Evolutionary conservation across 2,797 vertebrate genomes (phyloP).

Genomic region (Todus mexicanus): DNA sequence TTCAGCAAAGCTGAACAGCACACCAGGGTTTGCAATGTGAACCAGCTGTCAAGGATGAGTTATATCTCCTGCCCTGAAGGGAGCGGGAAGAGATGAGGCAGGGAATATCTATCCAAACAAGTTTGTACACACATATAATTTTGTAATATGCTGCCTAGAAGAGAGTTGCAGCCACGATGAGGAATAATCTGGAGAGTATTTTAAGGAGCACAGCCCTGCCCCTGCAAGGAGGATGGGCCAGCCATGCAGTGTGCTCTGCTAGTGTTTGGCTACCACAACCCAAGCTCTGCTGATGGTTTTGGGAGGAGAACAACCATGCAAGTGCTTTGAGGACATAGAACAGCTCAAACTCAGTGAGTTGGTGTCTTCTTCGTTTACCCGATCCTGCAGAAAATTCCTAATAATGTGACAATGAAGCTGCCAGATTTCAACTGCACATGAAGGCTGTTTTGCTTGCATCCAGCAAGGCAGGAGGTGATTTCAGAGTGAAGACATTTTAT

Average conservation of each 20-base stretch:
- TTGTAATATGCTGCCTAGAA: not conserved
- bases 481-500: not conserved
- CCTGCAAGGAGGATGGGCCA: not conserved
- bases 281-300: not conserved
- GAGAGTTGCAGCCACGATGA: not conserved
- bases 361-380: not conserved
- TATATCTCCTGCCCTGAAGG: conserved; percentile 13
- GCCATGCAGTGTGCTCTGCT: not conserved
- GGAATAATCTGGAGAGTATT: not conserved
- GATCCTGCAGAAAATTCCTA: not conserved
- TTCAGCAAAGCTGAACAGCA: not conserved
- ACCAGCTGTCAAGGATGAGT: not conserved
- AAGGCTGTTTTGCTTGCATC: not conserved
- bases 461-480: not conserved
- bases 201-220: not conserved
- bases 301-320: not conserved
- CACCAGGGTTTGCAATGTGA: not conserved
- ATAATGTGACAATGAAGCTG: not conserved
- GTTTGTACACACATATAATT: conserved; percentile 45
- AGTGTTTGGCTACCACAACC: not conserved
- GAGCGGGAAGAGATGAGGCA: not conserved
- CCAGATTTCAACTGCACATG: not conserved
- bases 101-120: conserved; percentile 29
- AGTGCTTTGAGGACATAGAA: not conserved
- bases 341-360: not conserved